A percentile compares a stretch with the other conserved stretches of the same genome.
These are phyloP conservation scores for Betta splendens DNA, from an alignment of 2,797 vertebrate species.

Conservation along the genomic window DNA sequence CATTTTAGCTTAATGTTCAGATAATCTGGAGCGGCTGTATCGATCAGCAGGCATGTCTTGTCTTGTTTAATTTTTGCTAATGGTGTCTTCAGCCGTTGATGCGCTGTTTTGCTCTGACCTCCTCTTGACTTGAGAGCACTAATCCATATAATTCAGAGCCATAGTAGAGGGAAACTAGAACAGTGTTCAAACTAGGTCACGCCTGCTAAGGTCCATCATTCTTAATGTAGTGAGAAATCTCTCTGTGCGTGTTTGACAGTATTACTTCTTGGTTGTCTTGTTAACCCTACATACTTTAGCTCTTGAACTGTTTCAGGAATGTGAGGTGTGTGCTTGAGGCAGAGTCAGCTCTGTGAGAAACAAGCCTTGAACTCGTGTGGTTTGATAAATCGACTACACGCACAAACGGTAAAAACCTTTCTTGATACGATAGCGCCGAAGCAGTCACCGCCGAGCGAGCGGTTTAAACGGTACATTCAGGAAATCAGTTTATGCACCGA, in stretches of 20 bases:
- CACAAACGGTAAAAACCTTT: neutral
- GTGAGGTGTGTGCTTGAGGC: slow-evolving; percentile 41
- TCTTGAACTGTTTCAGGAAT: slow-evolving; percentile 29
- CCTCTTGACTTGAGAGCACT: slow-evolving; percentile 51
- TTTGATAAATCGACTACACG: neutral
- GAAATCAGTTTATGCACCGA: slow-evolving; percentile 31
- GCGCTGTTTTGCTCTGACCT: slow-evolving; percentile 17
- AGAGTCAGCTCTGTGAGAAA: too few species aligned
- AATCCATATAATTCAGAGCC: slow-evolving; percentile 58
- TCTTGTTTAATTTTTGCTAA: too few species aligned
- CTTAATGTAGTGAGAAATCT: slow-evolving; percentile 42
- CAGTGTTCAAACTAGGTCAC: slow-evolving; percentile 65
- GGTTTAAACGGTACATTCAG: slow-evolving; percentile 19
- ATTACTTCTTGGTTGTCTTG: slow-evolving; percentile 26
- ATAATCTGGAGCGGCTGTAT: too few species aligned
- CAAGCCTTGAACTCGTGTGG: too few species aligned
- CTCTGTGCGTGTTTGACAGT: slow-evolving; percentile 17
- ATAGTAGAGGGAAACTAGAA: slow-evolving; percentile 58
- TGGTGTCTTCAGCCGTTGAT: slow-evolving; percentile 12
- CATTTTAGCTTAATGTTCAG: too few species aligned
- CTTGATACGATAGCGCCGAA: slow-evolving; percentile 5
- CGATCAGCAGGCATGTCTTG: too few species aligned
- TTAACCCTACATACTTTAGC: slow-evolving; percentile 5
- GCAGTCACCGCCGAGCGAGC: slow-evolving; percentile 6
- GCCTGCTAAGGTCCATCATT: slow-evolving; percentile 42